Percentiles rank a stretch among this genome's conserved stretches.
phyloP scores from a whole-genome alignment of 2,888 invertebrate species.

The Dynastes tityus region DNA sequence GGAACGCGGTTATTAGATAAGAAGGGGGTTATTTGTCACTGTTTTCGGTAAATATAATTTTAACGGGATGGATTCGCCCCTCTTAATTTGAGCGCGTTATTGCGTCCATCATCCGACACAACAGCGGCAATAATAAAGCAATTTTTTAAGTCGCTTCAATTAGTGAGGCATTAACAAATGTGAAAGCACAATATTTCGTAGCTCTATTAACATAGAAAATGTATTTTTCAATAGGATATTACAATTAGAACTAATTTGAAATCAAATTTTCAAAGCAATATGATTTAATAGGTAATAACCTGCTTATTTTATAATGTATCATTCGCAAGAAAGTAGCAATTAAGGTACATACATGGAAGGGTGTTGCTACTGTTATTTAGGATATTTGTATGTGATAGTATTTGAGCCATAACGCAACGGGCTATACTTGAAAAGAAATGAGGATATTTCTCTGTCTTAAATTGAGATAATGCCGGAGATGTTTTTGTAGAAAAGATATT shows the following conservation, averaged over 20 bases:
- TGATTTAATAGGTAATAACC: too few species aligned
- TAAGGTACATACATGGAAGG: too few species aligned
- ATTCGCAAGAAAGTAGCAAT: too few species aligned
- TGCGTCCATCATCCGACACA: neutral
- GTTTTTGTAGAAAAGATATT: too few species aligned
- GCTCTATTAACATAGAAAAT: neutral
- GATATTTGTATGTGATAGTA: too few species aligned
- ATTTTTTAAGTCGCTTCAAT: conserved; percentile 1
- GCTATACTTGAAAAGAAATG: too few species aligned
- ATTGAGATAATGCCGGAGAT: too few species aligned
- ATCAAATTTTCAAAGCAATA: too few species aligned
- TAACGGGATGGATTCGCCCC: conserved; percentile 9
- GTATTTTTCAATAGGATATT: neutral
- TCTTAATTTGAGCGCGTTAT: conserved; percentile 11
- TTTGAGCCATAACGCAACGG: too few species aligned
- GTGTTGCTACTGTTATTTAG: too few species aligned
- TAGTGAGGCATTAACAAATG: neutral
- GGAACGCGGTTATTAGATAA: conserved; percentile 34
- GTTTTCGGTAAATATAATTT: conserved; percentile 34
- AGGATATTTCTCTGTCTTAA: too few species aligned
- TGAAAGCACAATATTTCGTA: neutral
- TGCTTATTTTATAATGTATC: too few species aligned
- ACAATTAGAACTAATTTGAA: neutral
- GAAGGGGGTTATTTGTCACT: conserved; percentile 39
- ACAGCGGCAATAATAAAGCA: neutral